Conservation (phyloP, 2,797 vertebrate genomes). For the Gymnodraco acuticeps region DNA sequence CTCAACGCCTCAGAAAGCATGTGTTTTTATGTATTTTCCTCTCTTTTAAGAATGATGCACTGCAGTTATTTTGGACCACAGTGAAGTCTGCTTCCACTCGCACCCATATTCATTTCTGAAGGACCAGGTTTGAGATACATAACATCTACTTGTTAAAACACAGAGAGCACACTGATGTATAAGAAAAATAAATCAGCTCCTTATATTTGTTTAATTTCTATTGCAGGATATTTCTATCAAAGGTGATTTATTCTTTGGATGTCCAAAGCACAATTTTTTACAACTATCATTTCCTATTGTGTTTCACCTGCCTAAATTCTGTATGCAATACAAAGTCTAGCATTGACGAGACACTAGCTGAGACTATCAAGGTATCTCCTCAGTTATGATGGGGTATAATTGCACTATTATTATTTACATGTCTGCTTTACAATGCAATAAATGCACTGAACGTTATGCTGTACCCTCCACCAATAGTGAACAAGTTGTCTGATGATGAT, state of each 20-base stretch:
- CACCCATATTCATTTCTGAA: slow-evolving; percentile 62
- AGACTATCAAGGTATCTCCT: slow-evolving; percentile 81
- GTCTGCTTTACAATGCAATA: slow-evolving; percentile 86
- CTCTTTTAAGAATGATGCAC: slow-evolving; percentile 66
- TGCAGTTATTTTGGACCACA: slow-evolving; percentile 70
- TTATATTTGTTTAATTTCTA: slow-evolving; percentile 62
- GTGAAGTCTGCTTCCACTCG: slow-evolving; percentile 51
- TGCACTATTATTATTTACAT: slow-evolving; percentile 85
- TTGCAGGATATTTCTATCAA: slow-evolving; percentile 71
- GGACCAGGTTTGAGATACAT: slow-evolving; percentile 53
- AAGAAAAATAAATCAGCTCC: slow-evolving; percentile 37
- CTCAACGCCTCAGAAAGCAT: slow-evolving; percentile 69
- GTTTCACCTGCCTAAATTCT: slow-evolving; percentile 79
- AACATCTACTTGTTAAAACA: slow-evolving; percentile 58
- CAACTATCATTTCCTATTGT: slow-evolving; percentile 71
- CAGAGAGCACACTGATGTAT: slow-evolving; percentile 62
- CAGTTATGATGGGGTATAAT: slow-evolving; percentile 77
- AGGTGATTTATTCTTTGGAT: slow-evolving; percentile 60
- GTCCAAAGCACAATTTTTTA: slow-evolving; percentile 83
- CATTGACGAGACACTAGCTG: slow-evolving; percentile 74
- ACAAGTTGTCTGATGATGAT: slow-evolving; percentile 68
- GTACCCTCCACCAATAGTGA: slow-evolving; percentile 74
- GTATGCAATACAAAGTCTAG: slow-evolving; percentile 85
- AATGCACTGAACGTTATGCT: slow-evolving; percentile 81
- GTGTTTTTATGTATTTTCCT: slow-evolving; percentile 64